phyloP scores from a whole-genome alignment of 53 echinoderm and acorn worm species.

The Hippasteria phrygiana region DNA sequence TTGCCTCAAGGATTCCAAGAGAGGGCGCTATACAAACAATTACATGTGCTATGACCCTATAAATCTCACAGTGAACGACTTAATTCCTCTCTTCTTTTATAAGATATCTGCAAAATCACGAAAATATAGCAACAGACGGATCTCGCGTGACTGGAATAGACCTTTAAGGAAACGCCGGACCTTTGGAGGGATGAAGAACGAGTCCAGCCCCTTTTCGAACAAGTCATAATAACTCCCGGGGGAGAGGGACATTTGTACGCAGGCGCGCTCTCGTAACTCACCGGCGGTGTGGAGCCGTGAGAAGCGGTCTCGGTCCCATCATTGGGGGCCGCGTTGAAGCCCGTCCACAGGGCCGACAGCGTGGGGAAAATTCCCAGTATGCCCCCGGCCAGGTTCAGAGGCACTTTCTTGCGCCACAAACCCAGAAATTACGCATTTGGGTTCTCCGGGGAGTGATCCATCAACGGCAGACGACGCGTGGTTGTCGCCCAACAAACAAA shows the following conservation, averaged over 20 bases:
- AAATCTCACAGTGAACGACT: too few species aligned
- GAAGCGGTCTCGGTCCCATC: slow-evolving; percentile 34
- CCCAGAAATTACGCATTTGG: background rate
- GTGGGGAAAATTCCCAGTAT: slow-evolving; percentile 52
- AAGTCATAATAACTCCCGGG: slow-evolving; percentile 30
- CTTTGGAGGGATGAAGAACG: slow-evolving; percentile 31
- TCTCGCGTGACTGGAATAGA: slow-evolving; percentile 35
- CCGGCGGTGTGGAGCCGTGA: slow-evolving; percentile 33
- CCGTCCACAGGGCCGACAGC: background rate
- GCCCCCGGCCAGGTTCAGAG: slow-evolving; percentile 40
- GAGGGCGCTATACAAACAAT: too few species aligned
- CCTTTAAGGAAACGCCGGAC: background rate
- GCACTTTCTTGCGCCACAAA: slow-evolving; percentile 46
- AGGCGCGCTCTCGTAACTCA: slow-evolving; percentile 61
- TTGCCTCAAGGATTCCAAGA: too few species aligned
- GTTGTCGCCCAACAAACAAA: background rate
- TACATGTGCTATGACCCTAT: too few species aligned
- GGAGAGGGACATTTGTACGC: slow-evolving; percentile 50
- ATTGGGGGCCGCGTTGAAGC: background rate
- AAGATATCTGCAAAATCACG: too few species aligned
- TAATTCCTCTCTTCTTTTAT: too few species aligned
- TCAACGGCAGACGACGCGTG: background rate
- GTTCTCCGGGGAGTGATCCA: background rate
- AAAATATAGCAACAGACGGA: too few species aligned
- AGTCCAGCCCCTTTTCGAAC: slow-evolving; percentile 37